Conservation (phyloP, 2,113 vertebrate species). For the Peromyscus maniculatus region DNA sequence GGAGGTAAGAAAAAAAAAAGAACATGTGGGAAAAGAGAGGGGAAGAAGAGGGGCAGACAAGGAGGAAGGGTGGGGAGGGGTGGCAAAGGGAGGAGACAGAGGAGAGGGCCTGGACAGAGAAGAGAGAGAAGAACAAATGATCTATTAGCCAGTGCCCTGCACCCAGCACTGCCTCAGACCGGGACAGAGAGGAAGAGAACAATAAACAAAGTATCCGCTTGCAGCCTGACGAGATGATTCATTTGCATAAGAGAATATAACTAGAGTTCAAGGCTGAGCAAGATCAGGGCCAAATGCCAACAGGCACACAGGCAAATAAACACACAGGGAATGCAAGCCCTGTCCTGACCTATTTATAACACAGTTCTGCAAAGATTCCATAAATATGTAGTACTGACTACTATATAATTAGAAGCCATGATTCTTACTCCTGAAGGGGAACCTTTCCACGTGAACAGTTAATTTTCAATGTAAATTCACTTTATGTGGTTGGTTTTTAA, state of each 20-base stretch:
- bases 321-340: not conserved
- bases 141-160: not conserved
- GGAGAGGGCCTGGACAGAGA: not conserved
- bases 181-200: not conserved
- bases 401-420: slow-evolving; percentile 64
- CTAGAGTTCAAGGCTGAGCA: slow-evolving; percentile 53
- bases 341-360: slow-evolving; percentile 68
- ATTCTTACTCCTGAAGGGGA: slow-evolving; percentile 57
- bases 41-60: not conserved
- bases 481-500: slow-evolving; percentile 61
- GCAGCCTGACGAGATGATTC: slow-evolving; percentile 42
- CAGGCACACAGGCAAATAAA: slow-evolving; percentile 34
- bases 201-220: not conserved
- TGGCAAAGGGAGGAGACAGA: not conserved
- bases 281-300: slow-evolving; percentile 60
- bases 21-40: not conserved
- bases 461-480: slow-evolving; percentile 69
- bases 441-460: slow-evolving; percentile 59
- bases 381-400: slow-evolving; percentile 54
- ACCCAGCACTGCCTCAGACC: not conserved
- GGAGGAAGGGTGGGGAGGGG: not conserved
- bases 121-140: too few relatives aligned
- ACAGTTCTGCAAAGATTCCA: slow-evolving; percentile 60
- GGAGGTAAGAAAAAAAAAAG: not conserved
- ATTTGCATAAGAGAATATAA: slow-evolving; percentile 62